A percentile compares a stretch with the other conserved stretches of the same genome.
Conservation (phyloP, 1,140 invertebrate species). For the Phymastichus coffea region DNA sequence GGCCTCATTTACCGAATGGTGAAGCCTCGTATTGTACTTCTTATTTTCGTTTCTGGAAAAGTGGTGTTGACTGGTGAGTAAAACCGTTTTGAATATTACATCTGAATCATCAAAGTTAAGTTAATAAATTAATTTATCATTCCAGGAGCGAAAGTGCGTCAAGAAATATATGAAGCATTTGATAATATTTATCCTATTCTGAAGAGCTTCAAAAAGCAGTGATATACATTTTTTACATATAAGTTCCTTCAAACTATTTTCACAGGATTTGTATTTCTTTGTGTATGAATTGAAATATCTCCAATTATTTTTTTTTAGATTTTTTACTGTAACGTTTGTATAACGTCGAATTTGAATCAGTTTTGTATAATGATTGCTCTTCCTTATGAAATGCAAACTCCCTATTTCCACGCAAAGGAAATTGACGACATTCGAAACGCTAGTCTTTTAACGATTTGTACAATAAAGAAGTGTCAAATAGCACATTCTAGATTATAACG, state of each 20-base stretch:
- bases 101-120: background rate
- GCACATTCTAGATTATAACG: too few species aligned
- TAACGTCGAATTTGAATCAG: too few species aligned
- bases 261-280: too few species aligned
- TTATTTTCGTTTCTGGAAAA: constrained; percentile 99
- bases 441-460: constrained; percentile 14
- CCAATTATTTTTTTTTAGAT: too few species aligned
- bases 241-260: too few species aligned
- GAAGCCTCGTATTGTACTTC: constrained; percentile 95
- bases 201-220: constrained; percentile 97
- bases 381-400: background rate
- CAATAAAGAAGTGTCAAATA: background rate
- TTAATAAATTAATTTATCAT: constrained; percentile 19
- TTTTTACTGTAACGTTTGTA: too few species aligned
- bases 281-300: too few species aligned
- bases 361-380: background rate
- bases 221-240: constrained; percentile 36
- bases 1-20: constrained; percentile 99
- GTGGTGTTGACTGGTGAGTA: constrained; percentile 85
- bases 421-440: too few species aligned
- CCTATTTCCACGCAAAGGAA: background rate
- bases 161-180: constrained; percentile 99
- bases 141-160: constrained; percentile 92
- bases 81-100: constrained; percentile 8
- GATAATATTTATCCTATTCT: constrained; percentile 99